Evolutionary conservation across 2,113 vertebrate species (phyloP).

Genomic region (Leucoraja erinaceus): DNA sequence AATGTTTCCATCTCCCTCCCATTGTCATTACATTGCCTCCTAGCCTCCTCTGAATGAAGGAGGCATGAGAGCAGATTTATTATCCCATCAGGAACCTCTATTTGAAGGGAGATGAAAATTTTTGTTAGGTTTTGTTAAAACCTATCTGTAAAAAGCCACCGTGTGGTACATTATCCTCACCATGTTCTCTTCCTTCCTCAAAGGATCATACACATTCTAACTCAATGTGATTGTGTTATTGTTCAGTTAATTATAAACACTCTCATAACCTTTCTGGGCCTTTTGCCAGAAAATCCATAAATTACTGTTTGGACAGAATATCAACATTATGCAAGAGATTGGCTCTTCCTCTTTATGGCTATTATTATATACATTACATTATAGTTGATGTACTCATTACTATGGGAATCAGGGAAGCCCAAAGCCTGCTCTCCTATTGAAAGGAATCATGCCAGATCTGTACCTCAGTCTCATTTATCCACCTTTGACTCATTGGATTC

Average conservation of each 20-base stretch:
- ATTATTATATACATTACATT: constrained; percentile 16
- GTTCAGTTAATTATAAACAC: constrained; percentile 17
- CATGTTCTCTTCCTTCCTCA: not conserved
- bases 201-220: not conserved
- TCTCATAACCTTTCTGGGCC: not conserved
- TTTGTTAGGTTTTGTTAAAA: too few species aligned
- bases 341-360: not conserved
- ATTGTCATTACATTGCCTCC: not conserved
- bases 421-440: not conserved
- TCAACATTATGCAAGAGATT: not conserved
- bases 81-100: not conserved
- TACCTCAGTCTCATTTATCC: not conserved
- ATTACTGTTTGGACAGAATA: not conserved
- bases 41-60: not conserved
- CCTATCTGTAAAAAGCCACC: not conserved
- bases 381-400: not conserved
- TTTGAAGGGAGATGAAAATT: not conserved
- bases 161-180: not conserved
- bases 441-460: not conserved
- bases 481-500: not conserved
- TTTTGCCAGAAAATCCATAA: not conserved
- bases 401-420: not conserved
- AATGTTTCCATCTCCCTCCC: not conserved
- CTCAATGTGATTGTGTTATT: not conserved
- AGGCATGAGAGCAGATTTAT: not conserved